A percentile compares a stretch with the other conserved stretches of the same genome.
phyloP scores from a whole-genome alignment of 1,140 invertebrate species.

The Drosophila bocki region DNA sequence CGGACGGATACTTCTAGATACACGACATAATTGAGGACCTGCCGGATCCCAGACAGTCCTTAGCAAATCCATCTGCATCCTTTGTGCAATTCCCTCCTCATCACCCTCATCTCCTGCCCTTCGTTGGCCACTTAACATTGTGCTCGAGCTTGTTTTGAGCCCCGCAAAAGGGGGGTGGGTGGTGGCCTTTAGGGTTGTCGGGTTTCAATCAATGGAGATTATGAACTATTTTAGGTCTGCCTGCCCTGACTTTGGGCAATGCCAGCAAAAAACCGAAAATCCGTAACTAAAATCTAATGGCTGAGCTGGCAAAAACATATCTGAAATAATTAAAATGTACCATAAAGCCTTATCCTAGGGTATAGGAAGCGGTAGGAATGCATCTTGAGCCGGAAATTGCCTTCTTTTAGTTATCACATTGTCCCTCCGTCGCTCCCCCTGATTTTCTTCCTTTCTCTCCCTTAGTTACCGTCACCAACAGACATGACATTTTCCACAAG shows the following conservation, averaged over 20 bases:
- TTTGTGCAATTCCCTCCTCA: slow-evolving; percentile 11
- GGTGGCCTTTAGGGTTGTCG: slow-evolving; percentile 9
- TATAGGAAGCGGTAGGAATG: neutral
- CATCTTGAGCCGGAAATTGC: slow-evolving; percentile 18
- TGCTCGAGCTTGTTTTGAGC: slow-evolving; percentile 9
- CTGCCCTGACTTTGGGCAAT: slow-evolving; percentile 23
- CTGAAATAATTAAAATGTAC: neutral
- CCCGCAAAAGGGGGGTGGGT: neutral
- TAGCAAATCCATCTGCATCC: slow-evolving; percentile 24
- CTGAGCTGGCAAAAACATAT: neutral
- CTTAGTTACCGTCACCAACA: neutral
- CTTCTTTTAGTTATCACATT: slow-evolving; percentile 1
- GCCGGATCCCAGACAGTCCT: slow-evolving; percentile 14
- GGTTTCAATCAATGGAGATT: slow-evolving; percentile 71
- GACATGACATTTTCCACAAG: neutral
- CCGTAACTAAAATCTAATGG: neutral
- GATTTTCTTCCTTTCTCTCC: neutral
- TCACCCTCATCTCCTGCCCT: neutral
- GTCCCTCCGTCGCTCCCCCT: neutral
- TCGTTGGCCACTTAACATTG: slow-evolving; percentile 36
- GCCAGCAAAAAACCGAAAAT: neutral
- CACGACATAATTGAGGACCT: slow-evolving; percentile 36
- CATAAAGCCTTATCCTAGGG: neutral
- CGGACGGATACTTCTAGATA: slow-evolving; percentile 16
- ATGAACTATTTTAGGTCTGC: slow-evolving; percentile 68